Conservation (phyloP, 1,140 invertebrate genomes). For the Himalopsyche phryganea region DNA sequence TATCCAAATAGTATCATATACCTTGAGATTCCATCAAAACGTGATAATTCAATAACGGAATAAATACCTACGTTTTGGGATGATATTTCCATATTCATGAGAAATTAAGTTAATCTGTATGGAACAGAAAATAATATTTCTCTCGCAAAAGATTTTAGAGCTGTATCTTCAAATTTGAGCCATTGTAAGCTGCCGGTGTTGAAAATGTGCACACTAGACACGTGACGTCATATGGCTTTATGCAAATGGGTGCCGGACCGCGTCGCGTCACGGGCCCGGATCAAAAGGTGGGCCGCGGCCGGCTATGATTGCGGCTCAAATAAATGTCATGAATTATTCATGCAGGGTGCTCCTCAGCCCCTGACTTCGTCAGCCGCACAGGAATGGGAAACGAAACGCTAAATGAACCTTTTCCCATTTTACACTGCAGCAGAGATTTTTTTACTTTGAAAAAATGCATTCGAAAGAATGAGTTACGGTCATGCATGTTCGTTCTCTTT, state of each 20-base stretch:
- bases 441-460: background rate
- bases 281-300: slow-evolving; percentile 23
- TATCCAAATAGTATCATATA: no score
- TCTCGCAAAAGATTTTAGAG: background rate
- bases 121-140: no score
- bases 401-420: background rate
- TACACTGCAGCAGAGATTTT: background rate
- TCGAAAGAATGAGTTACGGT: no score
- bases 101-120: no score
- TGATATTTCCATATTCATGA: no score
- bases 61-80: no score
- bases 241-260: slow-evolving; percentile 19
- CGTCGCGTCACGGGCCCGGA: slow-evolving; percentile 21
- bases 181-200: no score
- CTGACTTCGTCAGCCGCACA: no score
- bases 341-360: background rate
- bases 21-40: no score
- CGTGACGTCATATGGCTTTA: slow-evolving; percentile 6
- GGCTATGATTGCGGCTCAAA: slow-evolving; percentile 29
- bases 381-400: background rate
- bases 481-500: no score
- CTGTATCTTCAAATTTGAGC: no score
- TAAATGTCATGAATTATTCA: slow-evolving; percentile 30
- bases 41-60: no score
- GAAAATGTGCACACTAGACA: background rate